phyloP scores from a whole-genome alignment of 2,113 vertebrate genomes.

The Myiozetetes cayanensis region DNA sequence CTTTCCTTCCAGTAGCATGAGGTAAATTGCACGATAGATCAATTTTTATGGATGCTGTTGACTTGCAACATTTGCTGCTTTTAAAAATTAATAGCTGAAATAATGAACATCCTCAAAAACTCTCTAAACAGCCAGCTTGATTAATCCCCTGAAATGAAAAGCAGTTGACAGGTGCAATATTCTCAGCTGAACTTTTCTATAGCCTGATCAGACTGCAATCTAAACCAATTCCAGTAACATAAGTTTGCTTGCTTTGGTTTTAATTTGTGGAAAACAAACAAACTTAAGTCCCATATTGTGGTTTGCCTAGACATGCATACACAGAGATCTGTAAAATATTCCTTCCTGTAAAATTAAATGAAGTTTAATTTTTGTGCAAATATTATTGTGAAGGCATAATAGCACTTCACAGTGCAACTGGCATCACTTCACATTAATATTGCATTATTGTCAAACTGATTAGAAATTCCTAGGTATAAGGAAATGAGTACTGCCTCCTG shows the following conservation, averaged over 20 bases:
- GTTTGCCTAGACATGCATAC: not conserved
- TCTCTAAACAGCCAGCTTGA: conserved; percentile 66
- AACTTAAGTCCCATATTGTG: not conserved
- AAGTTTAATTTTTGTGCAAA: conserved; percentile 68
- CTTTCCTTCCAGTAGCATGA: conserved; percentile 57
- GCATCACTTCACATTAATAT: conserved; percentile 59
- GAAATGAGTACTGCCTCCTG: conserved; percentile 53
- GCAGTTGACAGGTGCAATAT: conserved; percentile 70
- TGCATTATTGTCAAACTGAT: conserved; percentile 59
- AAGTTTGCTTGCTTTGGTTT: conserved; percentile 3
- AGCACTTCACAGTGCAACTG: conserved; percentile 12
- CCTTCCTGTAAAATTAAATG: conserved; percentile 40
- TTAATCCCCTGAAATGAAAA: conserved; percentile 75
- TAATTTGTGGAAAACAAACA: conserved; percentile 58
- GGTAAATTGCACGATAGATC: conserved; percentile 76
- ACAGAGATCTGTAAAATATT: not conserved
- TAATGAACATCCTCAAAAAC: conserved; percentile 76
- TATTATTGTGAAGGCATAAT: conserved; percentile 54
- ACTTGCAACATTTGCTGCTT: conserved; percentile 78
- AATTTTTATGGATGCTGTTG: conserved; percentile 77
- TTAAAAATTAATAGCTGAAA: conserved; percentile 83
- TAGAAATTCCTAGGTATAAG: conserved; percentile 49
- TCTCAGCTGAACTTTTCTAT: conserved; percentile 54
- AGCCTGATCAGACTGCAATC: not conserved
- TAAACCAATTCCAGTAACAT: not conserved